Evolutionary conservation across 2,113 vertebrate species (phyloP), one percentile per base, ranked within the genome.

Genomic region (Aegypius monachus): DNA sequence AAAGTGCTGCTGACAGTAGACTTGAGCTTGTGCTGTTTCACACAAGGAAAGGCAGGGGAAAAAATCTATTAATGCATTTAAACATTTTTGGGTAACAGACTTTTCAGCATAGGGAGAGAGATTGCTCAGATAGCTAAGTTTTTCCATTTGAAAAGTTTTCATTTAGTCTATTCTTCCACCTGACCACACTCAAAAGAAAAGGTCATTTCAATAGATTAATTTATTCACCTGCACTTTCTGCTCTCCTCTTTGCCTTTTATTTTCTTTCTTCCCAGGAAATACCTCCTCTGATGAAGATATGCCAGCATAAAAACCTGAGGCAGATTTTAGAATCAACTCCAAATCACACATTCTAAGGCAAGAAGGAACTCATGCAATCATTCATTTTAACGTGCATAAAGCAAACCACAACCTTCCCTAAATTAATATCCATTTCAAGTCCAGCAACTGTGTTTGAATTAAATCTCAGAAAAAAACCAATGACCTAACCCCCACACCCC

Each of bases 121-220:
- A 71, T 66, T 90, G 29, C 38, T 75, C 67, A n/a, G 22, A 62
- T 26, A 72, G 58, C 23, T 86, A 84, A 2, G 1, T 6, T 55
- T 74, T 96, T 74, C 65, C 67, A 61, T 75, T 27, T 81, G 9
- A 42, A 80, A 66, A 61, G 59, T 85, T 85, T 96, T 87, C 75
- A 75, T 53, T 84, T 85, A 78, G 14, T 67, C 53, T 78, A 4
- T 65, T 81, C 61, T 86, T 91, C 56, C 53, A 94, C 34, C 40
- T 81, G 27, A 63, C 58, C 59, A 92, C 83, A 83, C 45, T 91
- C 32, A 78, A 92, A 91, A 82, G 36, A 55, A 91, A 94, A 48
- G 72, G 94, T 80, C 58, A 87, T 75, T 94, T 92, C 53, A 83
- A 83, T 32, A 90, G 20, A 56, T 77, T 87, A 59, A 88, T 81